phyloP scores from a whole-genome alignment of 2,888 invertebrate genomes.

The Macaria liturata region DNA sequence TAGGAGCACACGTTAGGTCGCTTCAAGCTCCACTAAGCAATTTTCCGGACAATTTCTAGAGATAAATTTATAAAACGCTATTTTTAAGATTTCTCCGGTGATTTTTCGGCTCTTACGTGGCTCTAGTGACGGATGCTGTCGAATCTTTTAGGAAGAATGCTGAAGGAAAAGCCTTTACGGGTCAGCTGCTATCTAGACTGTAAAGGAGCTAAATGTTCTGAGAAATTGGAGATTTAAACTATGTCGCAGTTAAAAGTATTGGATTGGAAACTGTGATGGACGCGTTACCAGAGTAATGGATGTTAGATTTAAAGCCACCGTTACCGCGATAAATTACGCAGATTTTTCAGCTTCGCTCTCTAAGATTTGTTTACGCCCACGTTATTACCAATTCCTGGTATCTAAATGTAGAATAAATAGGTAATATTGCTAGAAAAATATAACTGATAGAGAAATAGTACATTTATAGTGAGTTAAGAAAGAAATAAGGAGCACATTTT shows the following conservation, averaged over 20 bases:
- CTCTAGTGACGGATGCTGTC: constrained; percentile 32
- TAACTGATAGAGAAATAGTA: too few relatives aligned
- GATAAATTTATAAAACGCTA: constrained; percentile 47
- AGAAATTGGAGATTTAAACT: constrained; percentile 15
- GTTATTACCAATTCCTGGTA: too few relatives aligned
- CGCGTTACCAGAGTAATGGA: neutral
- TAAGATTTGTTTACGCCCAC: too few relatives aligned
- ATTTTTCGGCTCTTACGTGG: constrained; percentile 38
- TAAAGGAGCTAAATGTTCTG: constrained; percentile 10
- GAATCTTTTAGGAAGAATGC: constrained; percentile 20
- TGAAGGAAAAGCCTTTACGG: constrained; percentile 7
- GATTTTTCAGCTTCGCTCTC: too few relatives aligned
- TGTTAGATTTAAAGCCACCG: too few relatives aligned
- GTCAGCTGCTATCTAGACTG: constrained; percentile 18
- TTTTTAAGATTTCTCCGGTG: constrained; percentile 42
- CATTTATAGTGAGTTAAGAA: too few relatives aligned
- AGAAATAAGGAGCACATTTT: too few relatives aligned
- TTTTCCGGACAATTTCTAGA: constrained; percentile 51
- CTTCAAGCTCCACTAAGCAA: constrained; percentile 45
- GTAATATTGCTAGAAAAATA: too few relatives aligned
- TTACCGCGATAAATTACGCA: too few relatives aligned
- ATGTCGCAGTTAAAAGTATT: constrained; percentile 2
- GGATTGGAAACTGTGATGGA: constrained; percentile 10
- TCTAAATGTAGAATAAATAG: too few relatives aligned
- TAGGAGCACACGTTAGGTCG: constrained; percentile 38